Percentiles rank a stretch among this genome's conserved stretches.
These are phyloP conservation scores for Pangasius sanitwongsei DNA, from an alignment of 2,797 vertebrate species.

Conservation along the genomic window DNA sequence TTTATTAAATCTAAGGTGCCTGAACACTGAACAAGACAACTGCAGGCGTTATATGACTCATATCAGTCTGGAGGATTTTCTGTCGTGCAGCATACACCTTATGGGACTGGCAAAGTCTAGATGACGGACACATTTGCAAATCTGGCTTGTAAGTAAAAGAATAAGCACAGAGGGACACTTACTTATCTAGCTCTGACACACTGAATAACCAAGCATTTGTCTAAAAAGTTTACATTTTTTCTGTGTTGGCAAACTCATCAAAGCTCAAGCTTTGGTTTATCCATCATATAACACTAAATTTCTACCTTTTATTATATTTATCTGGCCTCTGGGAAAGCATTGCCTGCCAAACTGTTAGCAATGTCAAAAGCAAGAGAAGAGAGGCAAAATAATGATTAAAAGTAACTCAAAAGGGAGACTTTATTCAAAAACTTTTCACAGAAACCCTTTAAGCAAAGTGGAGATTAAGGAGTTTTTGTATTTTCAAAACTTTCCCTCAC, in stretches of 20 bases:
- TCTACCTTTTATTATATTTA: neutral
- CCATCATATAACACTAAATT: neutral
- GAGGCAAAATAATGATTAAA: neutral
- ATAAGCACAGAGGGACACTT: neutral
- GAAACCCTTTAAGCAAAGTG: neutral
- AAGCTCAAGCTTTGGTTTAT: neutral
- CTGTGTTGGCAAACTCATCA: neutral
- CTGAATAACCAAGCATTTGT: neutral
- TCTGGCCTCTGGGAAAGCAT: neutral
- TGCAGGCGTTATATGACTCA: neutral
- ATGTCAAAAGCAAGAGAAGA: neutral
- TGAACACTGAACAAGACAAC: no score
- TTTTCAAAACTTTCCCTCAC: neutral
- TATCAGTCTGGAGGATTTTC: neutral
- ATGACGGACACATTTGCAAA: neutral
- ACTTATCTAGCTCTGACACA: neutral
- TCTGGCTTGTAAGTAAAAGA: neutral
- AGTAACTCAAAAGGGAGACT: neutral
- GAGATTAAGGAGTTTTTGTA: neutral
- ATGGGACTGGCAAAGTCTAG: neutral
- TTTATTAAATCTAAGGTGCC: no score
- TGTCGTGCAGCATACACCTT: neutral
- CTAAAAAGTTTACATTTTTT: neutral
- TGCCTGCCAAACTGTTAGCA: neutral
- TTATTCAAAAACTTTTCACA: neutral